phyloP scores from a whole-genome alignment of 2,888 invertebrate genomes.

The Brachyptera risi region DNA sequence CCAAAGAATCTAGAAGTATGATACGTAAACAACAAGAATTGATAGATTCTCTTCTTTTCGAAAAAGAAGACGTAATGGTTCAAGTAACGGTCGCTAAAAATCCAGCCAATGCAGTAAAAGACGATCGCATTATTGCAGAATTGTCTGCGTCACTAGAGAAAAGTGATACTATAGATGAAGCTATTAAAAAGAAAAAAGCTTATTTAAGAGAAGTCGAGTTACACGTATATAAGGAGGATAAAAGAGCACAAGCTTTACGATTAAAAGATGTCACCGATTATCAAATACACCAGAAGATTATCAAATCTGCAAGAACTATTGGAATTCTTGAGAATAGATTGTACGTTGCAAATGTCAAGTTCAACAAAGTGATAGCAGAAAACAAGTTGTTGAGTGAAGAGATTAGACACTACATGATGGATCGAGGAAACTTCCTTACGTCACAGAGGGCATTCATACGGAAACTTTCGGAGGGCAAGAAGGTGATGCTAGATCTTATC shows the following conservation, averaged over 20 bases:
- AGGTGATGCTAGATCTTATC: slow-evolving; percentile 45
- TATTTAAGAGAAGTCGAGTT: slow-evolving; percentile 20
- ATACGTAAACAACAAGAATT: slow-evolving; percentile 42
- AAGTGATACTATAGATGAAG: neutral
- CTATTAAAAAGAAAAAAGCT: neutral
- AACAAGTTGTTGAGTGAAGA: slow-evolving; percentile 40
- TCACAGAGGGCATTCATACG: slow-evolving; percentile 43
- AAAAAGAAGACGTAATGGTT: slow-evolving; percentile 3
- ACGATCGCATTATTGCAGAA: neutral
- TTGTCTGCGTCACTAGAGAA: neutral
- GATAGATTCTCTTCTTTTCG: neutral
- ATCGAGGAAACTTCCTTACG: slow-evolving; percentile 44
- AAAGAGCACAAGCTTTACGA: slow-evolving; percentile 17
- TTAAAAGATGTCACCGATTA: slow-evolving; percentile 21
- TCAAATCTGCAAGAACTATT: slow-evolving; percentile 9
- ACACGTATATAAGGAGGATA: slow-evolving; percentile 19
- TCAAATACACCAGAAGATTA: slow-evolving; percentile 11
- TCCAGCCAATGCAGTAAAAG: neutral
- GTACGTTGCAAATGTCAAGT: slow-evolving; percentile 20
- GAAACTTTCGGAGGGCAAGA: slow-evolving; percentile 41
- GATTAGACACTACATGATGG: slow-evolving; percentile 44
- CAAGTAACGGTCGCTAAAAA: slow-evolving; percentile 1
- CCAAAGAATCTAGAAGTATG: slow-evolving; percentile 42
- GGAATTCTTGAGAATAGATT: slow-evolving; percentile 22
- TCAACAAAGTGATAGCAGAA: slow-evolving; percentile 26